phyloP scores from a whole-genome alignment of 1,140 invertebrate genomes.

The Telenomus remus region DNA sequence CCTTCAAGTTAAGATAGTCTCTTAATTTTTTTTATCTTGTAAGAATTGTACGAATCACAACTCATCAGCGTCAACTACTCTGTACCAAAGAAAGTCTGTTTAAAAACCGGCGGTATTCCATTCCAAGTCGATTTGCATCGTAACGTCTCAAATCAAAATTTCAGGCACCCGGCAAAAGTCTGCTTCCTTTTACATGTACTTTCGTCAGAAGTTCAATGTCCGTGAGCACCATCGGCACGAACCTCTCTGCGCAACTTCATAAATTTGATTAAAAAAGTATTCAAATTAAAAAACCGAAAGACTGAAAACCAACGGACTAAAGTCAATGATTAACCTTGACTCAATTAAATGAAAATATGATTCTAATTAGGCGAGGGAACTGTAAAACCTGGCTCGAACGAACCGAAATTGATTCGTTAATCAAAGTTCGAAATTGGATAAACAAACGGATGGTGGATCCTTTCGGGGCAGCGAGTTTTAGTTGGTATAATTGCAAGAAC shows the following conservation, averaged over 20 bases:
- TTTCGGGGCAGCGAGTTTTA: slow-evolving; percentile 18
- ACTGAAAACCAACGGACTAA: too few species aligned
- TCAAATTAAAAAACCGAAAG: too few species aligned
- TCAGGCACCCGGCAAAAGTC: slow-evolving; percentile 7
- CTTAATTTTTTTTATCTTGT: too few species aligned
- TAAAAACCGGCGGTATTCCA: too few species aligned
- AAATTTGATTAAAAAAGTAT: neutral
- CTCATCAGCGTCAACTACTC: neutral
- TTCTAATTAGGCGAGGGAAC: too few species aligned
- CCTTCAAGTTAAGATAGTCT: too few species aligned
- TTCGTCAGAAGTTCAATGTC: slow-evolving; percentile 21
- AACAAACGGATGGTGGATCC: slow-evolving; percentile 2
- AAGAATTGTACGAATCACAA: too few species aligned
- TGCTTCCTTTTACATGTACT: slow-evolving; percentile 8
- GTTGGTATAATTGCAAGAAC: slow-evolving; percentile 34
- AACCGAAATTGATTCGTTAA: too few species aligned
- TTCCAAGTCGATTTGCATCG: slow-evolving; percentile 19
- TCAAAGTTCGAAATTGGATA: neutral
- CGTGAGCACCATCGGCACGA: slow-evolving; percentile 5
- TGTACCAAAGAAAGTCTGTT: slow-evolving; percentile 1
- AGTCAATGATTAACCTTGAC: too few species aligned
- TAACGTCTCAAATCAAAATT: slow-evolving; percentile 21
- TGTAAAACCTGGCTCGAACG: too few species aligned
- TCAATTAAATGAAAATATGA: too few species aligned
- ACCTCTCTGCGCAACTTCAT: too few species aligned